Conservation (phyloP, 2,797 vertebrate genomes). For the Choloepus didactylus region DNA sequence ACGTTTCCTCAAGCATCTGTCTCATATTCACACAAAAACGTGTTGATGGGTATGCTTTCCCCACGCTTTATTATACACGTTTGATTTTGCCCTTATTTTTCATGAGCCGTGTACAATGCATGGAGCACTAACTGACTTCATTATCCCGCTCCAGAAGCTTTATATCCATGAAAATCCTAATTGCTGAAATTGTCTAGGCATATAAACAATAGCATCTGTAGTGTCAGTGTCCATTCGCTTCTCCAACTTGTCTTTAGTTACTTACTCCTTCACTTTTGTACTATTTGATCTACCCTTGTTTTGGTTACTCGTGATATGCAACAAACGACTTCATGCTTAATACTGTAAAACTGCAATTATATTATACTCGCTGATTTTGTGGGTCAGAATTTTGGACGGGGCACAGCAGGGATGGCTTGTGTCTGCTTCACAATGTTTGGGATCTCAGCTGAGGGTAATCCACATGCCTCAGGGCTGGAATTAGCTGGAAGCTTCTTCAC, state of each 20-base stretch:
- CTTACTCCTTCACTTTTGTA: background rate
- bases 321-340: background rate
- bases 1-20: slow-evolving; percentile 31
- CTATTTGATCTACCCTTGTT: background rate
- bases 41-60: background rate
- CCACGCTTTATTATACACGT: background rate
- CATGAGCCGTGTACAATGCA: background rate
- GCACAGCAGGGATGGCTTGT: background rate
- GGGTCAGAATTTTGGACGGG: background rate
- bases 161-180: background rate
- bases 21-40: background rate
- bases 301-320: background rate
- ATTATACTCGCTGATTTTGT: background rate
- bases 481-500: background rate
- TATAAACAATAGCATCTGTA: background rate
- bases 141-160: background rate
- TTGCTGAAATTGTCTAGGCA: background rate
- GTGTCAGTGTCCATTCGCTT: background rate
- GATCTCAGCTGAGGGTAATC: background rate
- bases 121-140: background rate
- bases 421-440: background rate
- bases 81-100: background rate
- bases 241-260: background rate
- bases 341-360: background rate
- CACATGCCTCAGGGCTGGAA: background rate